A percentile compares a stretch with the other conserved stretches of the same genome.
phyloP scores from a whole-genome alignment of 2,888 invertebrate genomes.

The Brachycybe producta region DNA sequence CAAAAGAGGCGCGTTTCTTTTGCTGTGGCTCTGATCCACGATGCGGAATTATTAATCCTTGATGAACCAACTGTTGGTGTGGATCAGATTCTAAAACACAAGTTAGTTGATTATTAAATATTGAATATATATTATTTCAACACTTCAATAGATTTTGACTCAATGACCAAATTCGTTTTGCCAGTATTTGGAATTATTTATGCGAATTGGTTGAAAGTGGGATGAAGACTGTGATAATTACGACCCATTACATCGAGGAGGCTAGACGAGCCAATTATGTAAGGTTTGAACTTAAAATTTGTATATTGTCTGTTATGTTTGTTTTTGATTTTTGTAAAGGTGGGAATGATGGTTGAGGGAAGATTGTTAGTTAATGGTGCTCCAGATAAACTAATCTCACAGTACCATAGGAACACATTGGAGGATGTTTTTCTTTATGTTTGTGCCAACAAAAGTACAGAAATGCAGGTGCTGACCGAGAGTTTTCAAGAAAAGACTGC shows the following conservation, averaged over 20 bases:
- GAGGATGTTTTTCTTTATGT: conserved; percentile 88
- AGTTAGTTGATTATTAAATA: conserved; percentile 19
- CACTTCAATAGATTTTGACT: no score
- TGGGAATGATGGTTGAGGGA: conserved; percentile 34
- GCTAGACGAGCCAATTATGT: conserved; percentile 39
- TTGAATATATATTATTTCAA: no score
- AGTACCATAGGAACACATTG: conserved; percentile 37
- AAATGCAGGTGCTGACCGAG: no score
- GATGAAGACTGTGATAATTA: conserved; percentile 85
- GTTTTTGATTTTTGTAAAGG: conserved; percentile 24
- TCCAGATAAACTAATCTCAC: conserved; percentile 27
- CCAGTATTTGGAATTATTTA: conserved; percentile 85
- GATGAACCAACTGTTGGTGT: conserved; percentile 39
- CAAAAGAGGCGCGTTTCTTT: conserved; percentile 34
- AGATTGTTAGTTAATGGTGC: conserved; percentile 31
- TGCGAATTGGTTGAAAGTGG: conserved; percentile 78
- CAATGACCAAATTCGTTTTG: conserved; percentile 17
- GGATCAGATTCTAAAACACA: conserved; percentile 35
- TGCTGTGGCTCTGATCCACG: conserved; percentile 33
- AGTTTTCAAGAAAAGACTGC: no score
- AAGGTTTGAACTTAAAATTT: no score
- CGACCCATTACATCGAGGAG: conserved; percentile 93
- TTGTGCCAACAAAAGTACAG: conserved; percentile 34
- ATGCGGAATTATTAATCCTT: conserved; percentile 29
- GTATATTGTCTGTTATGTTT: no score